A percentile compares a stretch with the other conserved stretches of the same genome.
Evolutionary conservation across 2,113 vertebrate genomes (phyloP).

Genomic region (Holacanthus passer): DNA sequence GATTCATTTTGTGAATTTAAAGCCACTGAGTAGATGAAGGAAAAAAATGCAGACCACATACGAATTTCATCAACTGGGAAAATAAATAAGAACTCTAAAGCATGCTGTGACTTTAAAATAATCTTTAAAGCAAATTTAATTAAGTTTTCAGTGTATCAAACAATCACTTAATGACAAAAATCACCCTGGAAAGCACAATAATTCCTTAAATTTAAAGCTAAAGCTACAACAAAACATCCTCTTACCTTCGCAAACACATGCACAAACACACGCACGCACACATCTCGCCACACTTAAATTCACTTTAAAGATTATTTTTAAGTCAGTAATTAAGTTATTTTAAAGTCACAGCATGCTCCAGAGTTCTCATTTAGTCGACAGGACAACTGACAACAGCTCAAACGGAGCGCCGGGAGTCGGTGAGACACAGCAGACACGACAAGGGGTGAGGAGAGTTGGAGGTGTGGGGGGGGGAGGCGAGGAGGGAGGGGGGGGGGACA

Average conservation of each 20-base stretch:
- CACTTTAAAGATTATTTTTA: background rate
- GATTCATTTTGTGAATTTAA: no score
- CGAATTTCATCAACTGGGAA: background rate
- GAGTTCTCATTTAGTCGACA: slow-evolving; percentile 62
- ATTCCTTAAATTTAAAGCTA: background rate
- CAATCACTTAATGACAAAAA: slow-evolving; percentile 4
- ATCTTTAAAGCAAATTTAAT: slow-evolving; percentile 1
- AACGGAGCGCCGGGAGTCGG: slow-evolving; percentile 41
- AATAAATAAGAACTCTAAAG: background rate
- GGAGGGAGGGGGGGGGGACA: slow-evolving; percentile 45
- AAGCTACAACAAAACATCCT: background rate
- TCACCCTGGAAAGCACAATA: background rate
- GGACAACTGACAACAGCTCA: slow-evolving; percentile 59
- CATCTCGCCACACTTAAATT: slow-evolving; percentile 37
- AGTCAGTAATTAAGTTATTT: no score
- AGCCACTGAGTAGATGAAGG: no score
- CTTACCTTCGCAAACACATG: background rate
- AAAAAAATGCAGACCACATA: background rate
- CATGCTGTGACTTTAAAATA: background rate
- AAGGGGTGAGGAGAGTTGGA: slow-evolving; percentile 37
- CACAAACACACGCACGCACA: background rate
- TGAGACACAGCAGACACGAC: slow-evolving; percentile 31
- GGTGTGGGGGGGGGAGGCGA: slow-evolving; percentile 12
- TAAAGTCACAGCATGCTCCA: background rate
- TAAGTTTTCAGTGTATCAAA: background rate